Percentiles rank a stretch among this genome's conserved stretches.
Conservation (phyloP, 2,113 vertebrate genomes). For the Heterochromis multidens region DNA sequence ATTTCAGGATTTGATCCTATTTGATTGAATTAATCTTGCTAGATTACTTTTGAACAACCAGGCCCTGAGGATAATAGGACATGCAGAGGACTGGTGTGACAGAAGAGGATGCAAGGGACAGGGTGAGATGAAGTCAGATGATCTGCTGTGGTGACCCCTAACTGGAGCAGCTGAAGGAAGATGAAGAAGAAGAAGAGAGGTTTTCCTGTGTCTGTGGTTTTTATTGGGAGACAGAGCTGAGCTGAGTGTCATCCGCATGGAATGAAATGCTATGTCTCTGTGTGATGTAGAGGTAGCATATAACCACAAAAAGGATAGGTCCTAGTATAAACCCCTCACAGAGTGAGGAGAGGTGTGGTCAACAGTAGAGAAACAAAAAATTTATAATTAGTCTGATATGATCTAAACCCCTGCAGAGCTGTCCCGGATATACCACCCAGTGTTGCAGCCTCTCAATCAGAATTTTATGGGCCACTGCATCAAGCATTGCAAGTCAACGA, state of each 20-base stretch:
- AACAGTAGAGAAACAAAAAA: not conserved
- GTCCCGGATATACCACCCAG: not conserved
- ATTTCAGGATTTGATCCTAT: too few species aligned
- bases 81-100: too few species aligned
- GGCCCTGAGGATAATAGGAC: too few species aligned
- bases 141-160: too few species aligned
- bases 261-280: not conserved
- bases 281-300: not conserved
- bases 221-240: not conserved
- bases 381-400: not conserved
- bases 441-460: not conserved
- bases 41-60: too few species aligned
- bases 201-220: not conserved
- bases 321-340: not conserved
- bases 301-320: not conserved
- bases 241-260: not conserved
- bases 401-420: too few species aligned
- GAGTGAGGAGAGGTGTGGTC: not conserved
- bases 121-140: too few species aligned
- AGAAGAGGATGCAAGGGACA: too few species aligned
- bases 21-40: too few species aligned
- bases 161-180: too few species aligned
- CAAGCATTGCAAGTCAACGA: not conserved
- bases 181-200: too few species aligned
- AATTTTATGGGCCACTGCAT: not conserved